A percentile compares a stretch with the other conserved stretches of the same genome.
phyloP scores from a whole-genome alignment of 1,140 invertebrate genomes.

The Drosophila aff. region DNA sequence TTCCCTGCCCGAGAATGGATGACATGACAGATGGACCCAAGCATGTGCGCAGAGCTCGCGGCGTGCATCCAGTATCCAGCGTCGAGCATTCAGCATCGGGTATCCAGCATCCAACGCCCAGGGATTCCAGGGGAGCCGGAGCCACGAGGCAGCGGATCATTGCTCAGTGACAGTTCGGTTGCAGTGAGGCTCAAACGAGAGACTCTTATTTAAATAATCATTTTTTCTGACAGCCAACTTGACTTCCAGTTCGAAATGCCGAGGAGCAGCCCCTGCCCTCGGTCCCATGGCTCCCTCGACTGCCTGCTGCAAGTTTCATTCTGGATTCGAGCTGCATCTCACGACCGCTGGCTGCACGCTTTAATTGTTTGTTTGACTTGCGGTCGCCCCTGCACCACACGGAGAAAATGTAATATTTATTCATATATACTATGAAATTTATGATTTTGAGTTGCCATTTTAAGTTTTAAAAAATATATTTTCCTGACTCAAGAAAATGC shows the following conservation, averaged over 20 bases:
- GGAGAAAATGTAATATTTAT: slow-evolving; percentile 12
- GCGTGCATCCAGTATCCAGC: slow-evolving; percentile 30
- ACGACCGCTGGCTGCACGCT: slow-evolving; percentile 58
- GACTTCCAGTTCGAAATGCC: slow-evolving; percentile 84
- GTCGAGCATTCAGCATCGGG: slow-evolving; percentile 13
- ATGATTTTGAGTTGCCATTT: not conserved
- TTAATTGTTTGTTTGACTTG: slow-evolving; percentile 83
- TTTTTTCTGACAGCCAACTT: slow-evolving; percentile 85
- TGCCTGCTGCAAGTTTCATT: slow-evolving; percentile 54
- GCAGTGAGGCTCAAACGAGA: slow-evolving; percentile 70
- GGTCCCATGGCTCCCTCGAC: not conserved
- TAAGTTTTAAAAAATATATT: not conserved
- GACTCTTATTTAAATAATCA: slow-evolving; percentile 85
- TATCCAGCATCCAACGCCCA: slow-evolving; percentile 21
- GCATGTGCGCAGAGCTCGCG: slow-evolving; percentile 63
- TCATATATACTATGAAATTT: not conserved
- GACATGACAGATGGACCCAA: slow-evolving; percentile 84
- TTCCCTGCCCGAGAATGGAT: slow-evolving; percentile 82
- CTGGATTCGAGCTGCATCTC: slow-evolving; percentile 54
- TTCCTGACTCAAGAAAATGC: not conserved
- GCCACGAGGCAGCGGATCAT: slow-evolving; percentile 47
- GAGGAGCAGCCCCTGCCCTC: slow-evolving; percentile 32
- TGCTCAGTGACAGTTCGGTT: slow-evolving; percentile 79
- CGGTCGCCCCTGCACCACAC: slow-evolving; percentile 42
- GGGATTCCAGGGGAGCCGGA: slow-evolving; percentile 39